phyloP scores from a whole-genome alignment of 2,797 vertebrate genomes.

The Petrocephalus sullivani region DNA sequence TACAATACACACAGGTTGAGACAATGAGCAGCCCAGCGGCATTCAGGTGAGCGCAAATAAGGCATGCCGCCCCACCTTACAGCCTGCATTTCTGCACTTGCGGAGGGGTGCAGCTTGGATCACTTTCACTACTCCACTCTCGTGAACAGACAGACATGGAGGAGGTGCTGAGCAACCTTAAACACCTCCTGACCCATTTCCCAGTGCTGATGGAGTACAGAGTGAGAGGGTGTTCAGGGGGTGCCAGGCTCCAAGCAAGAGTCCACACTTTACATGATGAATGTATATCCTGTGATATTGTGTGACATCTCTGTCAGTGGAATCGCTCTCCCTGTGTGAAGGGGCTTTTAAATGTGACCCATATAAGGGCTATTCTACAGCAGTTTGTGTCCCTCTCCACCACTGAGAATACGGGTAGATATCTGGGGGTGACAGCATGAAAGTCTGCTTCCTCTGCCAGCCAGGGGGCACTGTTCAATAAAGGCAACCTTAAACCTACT shows the following conservation, averaged over 20 bases:
- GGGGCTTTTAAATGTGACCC: neutral
- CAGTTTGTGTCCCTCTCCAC: neutral
- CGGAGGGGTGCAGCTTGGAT: constrained; percentile 26
- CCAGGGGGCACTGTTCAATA: neutral
- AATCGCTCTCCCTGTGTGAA: neutral
- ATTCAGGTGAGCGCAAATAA: constrained; percentile 86
- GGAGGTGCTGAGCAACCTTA: constrained; percentile 49
- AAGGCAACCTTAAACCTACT: neutral
- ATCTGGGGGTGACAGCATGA: neutral
- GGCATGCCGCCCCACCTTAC: constrained; percentile 62
- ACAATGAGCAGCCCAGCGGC: constrained; percentile 83
- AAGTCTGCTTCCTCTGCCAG: neutral
- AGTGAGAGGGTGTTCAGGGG: neutral
- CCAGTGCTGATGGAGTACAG: constrained; percentile 1
- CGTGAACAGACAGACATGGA: neutral
- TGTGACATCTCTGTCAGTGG: neutral
- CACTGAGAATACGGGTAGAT: neutral
- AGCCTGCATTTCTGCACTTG: constrained; percentile 91
- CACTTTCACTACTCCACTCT: neutral
- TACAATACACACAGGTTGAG: constrained; percentile 37
- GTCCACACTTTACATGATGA: neutral
- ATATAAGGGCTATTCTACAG: neutral
- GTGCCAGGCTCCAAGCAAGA: neutral
- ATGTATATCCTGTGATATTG: neutral
- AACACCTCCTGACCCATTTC: constrained; percentile 56